Percentiles rank a stretch among this genome's conserved stretches.
phyloP scores from a whole-genome alignment of 2,888 invertebrate species.

The Iphiclides podalirius region DNA sequence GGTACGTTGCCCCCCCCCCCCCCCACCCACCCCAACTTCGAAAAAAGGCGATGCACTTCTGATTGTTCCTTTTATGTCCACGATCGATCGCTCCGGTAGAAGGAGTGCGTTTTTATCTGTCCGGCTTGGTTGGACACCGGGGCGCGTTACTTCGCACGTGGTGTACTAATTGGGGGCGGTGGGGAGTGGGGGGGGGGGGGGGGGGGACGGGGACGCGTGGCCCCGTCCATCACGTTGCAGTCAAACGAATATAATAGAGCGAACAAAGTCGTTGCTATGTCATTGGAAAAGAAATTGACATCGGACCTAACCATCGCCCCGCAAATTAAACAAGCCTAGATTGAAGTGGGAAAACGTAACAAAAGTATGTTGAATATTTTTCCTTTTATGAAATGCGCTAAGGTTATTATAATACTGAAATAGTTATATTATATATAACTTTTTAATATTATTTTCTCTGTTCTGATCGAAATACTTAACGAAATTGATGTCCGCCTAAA shows the following conservation, averaged over 20 bases:
- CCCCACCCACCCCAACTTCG: constrained; percentile 52
- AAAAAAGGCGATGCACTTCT: constrained; percentile 78
- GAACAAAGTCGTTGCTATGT: too few relatives aligned
- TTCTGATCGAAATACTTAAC: too few relatives aligned
- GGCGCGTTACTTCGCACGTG: constrained; percentile 66
- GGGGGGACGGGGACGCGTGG: not conserved
- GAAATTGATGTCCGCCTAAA: too few relatives aligned
- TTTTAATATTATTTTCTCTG: too few relatives aligned
- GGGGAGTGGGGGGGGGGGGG: constrained; percentile 34
- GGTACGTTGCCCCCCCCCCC: constrained; percentile 33
- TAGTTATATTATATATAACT: too few relatives aligned
- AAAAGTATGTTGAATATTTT: too few relatives aligned
- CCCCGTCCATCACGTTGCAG: not conserved
- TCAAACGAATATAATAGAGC: not conserved
- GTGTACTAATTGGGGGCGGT: constrained; percentile 68
- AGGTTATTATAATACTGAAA: too few relatives aligned
- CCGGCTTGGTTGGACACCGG: constrained; percentile 57
- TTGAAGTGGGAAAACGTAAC: too few relatives aligned
- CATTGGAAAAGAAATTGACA: too few relatives aligned
- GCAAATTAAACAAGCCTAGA: too few relatives aligned
- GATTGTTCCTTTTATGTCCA: constrained; percentile 78
- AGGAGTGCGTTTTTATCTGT: constrained; percentile 59
- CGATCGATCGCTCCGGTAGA: constrained; percentile 77
- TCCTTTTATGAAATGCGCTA: too few relatives aligned
- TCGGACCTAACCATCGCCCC: not conserved